Evolutionary conservation across 2,888 invertebrate genomes (phyloP), one percentile per base, ranked within the genome.

Genomic region (Syrphus vitripennis): DNA sequence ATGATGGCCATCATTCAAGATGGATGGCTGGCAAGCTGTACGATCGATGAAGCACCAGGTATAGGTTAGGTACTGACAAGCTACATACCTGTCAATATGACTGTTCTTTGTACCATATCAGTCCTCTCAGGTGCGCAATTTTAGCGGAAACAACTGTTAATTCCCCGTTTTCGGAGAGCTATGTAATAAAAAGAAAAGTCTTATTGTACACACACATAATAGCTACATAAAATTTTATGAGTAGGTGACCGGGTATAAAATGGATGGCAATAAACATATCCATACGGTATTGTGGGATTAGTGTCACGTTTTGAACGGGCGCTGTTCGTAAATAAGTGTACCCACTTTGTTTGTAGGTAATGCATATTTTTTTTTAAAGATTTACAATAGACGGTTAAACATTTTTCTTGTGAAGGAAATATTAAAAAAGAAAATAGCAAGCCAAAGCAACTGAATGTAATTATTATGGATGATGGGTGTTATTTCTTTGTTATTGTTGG

Each of bases 201-300:
- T 10, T 57, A 29, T 16, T 45, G 53, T 26, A 10, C 14, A 65
- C 2, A 14, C n/a, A 29, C n/a, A n/a, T 67, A 48, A 31, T n/a
- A 74, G 70, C 34, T 55, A 67, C 70, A 78, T 72, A 83, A 83
- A 67, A 53, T 67, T 77, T 83, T 83, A 74, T 74, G 83, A 83
- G 78, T 83, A 83, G 83, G 83, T 83, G 83, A 83, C 78, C 83
- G 69, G 74, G 83, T 83, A 78, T 74, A 53, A 37, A 26, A 72
- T 71, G 40, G 29, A 50, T 50, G 59, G 67, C 34, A 71, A n/a
- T n/a, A n/a, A 69, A 45, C 10, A 4, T 21, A 34, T 65, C 19
- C 40, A 31, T 76, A 83, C 82, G 82, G 82, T 83, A 83, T 67
- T 57, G 61, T 45, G 7, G 31, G 59, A 45, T 45, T 45, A 65